Conservation (phyloP, 2,888 invertebrate genomes). For the Agrilus mali region DNA sequence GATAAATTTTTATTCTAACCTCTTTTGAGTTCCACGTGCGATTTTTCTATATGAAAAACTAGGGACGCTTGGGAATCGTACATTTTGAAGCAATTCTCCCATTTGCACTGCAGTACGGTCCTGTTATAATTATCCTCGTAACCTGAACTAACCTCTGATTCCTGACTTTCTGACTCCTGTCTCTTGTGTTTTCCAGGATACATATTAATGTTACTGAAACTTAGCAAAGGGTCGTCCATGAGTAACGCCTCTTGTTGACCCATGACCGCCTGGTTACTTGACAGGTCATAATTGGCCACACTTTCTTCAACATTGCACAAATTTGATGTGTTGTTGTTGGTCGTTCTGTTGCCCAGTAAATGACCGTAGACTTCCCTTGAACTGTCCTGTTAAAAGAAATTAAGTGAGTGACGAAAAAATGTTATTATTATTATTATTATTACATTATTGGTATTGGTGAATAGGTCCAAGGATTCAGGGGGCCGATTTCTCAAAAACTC, state of each 20-base stretch:
- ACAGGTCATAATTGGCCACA: slow-evolving; percentile 3
- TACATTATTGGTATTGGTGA: slow-evolving; percentile 4
- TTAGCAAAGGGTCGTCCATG: slow-evolving; percentile 27
- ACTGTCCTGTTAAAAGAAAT: slow-evolving; percentile 1
- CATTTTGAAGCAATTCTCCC: slow-evolving; percentile 73
- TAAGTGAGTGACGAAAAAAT: neutral
- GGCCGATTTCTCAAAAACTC: slow-evolving; percentile 24
- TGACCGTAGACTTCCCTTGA: slow-evolving; percentile 21
- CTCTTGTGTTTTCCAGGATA: slow-evolving; percentile 8
- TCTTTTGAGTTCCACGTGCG: slow-evolving; percentile 77
- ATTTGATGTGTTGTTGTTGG: slow-evolving; percentile 19
- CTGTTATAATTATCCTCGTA: slow-evolving; percentile 17
- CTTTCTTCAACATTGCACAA: slow-evolving; percentile 6
- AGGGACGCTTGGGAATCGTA: slow-evolving; percentile 70
- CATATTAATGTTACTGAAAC: slow-evolving; percentile 15
- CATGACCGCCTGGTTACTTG: slow-evolving; percentile 33
- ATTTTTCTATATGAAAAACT: slow-evolving; percentile 72
- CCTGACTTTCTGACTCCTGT: slow-evolving; percentile 12
- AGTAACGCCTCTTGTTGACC: slow-evolving; percentile 33
- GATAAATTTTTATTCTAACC: too few species aligned
- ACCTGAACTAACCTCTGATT: slow-evolving; percentile 14
- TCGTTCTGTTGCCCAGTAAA: slow-evolving; percentile 20
- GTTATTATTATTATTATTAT: too few species aligned
- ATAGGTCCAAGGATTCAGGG: slow-evolving; percentile 15
- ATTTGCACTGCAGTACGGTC: slow-evolving; percentile 51